Evolutionary conservation across 30 jellyfish, hydroid and myxozoan species (phyloP).

Genomic region (Phacellophora camtschatica): DNA sequence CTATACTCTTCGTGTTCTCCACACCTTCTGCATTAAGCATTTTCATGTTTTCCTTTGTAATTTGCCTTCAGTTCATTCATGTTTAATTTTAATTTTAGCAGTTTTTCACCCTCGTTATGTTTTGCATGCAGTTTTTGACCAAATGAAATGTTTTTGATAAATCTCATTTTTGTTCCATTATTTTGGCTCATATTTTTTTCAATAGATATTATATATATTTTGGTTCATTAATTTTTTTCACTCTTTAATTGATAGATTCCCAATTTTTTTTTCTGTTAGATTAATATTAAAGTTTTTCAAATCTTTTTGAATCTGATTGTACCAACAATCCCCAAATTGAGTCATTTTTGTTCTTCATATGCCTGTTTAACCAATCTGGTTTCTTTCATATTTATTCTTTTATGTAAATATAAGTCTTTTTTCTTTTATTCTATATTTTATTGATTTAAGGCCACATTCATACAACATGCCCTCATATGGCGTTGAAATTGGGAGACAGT

Average conservation of each 20-base stretch:
- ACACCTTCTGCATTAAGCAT: no score
- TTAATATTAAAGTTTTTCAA: conserved; percentile 1
- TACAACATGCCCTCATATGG: not conserved
- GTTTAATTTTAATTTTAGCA: no score
- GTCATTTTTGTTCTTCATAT: no score
- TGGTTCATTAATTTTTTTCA: not conserved
- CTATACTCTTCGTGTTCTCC: no score
- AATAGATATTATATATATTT: not conserved
- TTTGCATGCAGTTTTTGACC: not conserved
- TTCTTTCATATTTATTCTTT: not conserved
- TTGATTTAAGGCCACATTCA: no score
- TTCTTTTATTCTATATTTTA: no score
- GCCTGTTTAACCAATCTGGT: conserved; percentile 29
- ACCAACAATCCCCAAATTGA: conserved; percentile 19
- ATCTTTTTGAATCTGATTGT: not conserved
- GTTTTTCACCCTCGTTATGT: conserved; percentile 17
- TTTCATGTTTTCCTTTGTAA: no score
- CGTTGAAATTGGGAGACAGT: not conserved
- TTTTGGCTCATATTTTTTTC: not conserved
- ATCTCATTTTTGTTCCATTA: conserved; percentile 2
- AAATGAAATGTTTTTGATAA: not conserved
- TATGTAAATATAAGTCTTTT: no score
- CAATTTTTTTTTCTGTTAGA: conserved; percentile 6
- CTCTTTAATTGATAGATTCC: not conserved
- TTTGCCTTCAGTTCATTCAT: no score